Evolutionary conservation across 2,888 invertebrate genomes (phyloP), one percentile per base, ranked within the genome.

Genomic region (Caenorhabditis sp.): DNA sequence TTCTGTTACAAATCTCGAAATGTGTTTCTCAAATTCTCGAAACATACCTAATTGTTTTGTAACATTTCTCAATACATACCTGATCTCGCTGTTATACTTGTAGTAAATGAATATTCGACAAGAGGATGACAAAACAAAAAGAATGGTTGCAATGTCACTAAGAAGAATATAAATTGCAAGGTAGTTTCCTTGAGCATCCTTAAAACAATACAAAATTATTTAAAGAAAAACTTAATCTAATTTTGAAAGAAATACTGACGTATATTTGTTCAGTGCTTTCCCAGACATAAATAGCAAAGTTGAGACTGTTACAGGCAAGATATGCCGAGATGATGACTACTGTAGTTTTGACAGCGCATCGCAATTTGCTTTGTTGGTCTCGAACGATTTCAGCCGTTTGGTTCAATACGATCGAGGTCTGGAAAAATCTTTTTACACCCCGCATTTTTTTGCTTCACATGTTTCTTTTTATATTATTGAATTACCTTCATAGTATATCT

Each of bases 41-140:
- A n/a, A n/a, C n/a, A n/a, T n/a, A n/a, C n/a, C n/a, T n/a, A n/a
- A n/a, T n/a, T n/a, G n/a, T n/a, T n/a, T n/a, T n/a, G n/a, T n/a
- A n/a, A n/a, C n/a, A n/a, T n/a, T n/a, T n/a, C n/a, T n/a, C n/a
- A n/a, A n/a, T n/a, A n/a, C n/a, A 14, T 60, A 75, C 78, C 74
- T 77, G 21, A 81, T 67, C 17, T 83, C 83, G 5, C 74, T 57
- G 54, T 83, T 83, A 71, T 80, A 83, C 54, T 78, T 80, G 67
- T 81, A 82, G 69, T 79, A 83, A 62, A 83, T 81, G 61, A 82
- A 82, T 5, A 83, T 61, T 49, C 83, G 66, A 57, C 81, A 77
- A 14, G 83, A 64, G 1, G 79, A 79, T 8, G 81, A 82, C 10
- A 82, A 60, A 0, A 82, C 79, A 53, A 83, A 81, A 0, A 82